Evolutionary conservation across 2,888 invertebrate species (phyloP), one percentile per base, ranked within the genome.

Genomic region (Agriopis leucophaearia): DNA sequence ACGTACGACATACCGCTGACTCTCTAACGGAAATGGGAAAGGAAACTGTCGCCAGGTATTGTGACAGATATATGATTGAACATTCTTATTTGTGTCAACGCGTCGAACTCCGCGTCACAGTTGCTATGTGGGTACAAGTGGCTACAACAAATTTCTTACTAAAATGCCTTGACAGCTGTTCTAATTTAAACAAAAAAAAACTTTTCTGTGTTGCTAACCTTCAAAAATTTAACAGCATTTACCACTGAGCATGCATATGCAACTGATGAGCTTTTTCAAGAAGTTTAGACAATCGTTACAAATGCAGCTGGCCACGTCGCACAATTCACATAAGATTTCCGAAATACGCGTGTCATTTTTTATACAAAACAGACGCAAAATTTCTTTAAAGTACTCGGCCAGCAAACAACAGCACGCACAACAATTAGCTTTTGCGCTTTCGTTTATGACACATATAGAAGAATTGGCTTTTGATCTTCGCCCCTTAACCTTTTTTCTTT

Each of bases 381-480:
- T 57, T 18, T 77, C 79, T 1, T 58, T 68, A 0, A 75, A 12
- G n/a, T 76, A 78, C 0, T 73, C 65, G 0, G 62, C 51, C 0
- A 79, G 0, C 0, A 72, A 40, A 0, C 51, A 48, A 16, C 78
- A 75, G 27, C 76, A 78, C 0, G 55, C 50, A 12, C 77, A 76
- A 27, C 78, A 78, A 13, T 75, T 67, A 0, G 13, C 15, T 8
- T 40, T 54, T 0, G 67, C 27, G 0, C 60, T 64, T 12, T 66
- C 52, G 0, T 54, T 16, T 0, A 77, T 6, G 0, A 51, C 27
- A 1, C 47, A 13, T 0, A 76, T 4, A 0, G 71, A 64, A 0
- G 50, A 57, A 0, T 61, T 60, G 0, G 35, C 9, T 56, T 70
- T 65, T 0, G 54, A 5, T n/a, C 35, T 56, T 44, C 64, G 65